Conservation (phyloP, 2,888 invertebrate species). For the Dryobotodes eremita region DNA sequence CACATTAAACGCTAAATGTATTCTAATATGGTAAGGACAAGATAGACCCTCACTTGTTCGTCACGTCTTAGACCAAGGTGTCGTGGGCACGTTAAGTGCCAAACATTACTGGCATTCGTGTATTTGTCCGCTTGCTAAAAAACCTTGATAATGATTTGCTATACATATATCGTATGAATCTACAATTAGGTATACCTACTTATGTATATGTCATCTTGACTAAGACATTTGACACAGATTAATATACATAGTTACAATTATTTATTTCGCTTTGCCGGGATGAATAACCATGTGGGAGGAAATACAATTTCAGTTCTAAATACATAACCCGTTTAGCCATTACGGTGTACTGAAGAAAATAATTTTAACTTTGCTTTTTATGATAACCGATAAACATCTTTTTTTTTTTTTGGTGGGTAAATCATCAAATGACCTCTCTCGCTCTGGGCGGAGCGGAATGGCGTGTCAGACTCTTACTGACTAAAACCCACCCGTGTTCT, state of each 20-base stretch:
- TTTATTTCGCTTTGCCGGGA: background rate
- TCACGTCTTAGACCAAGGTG: slow-evolving; percentile 51
- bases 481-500: too few relatives aligned
- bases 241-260: slow-evolving; percentile 1
- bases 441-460: too few relatives aligned
- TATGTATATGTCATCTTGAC: background rate
- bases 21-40: slow-evolving; percentile 41
- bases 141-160: slow-evolving; percentile 43
- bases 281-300: background rate
- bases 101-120: slow-evolving; percentile 40
- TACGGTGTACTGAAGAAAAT: background rate
- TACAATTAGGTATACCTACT: background rate
- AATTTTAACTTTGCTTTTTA: background rate
- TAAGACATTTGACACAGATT: slow-evolving; percentile 10
- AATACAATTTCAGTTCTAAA: background rate
- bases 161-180: slow-evolving; percentile 7
- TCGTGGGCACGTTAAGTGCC: slow-evolving; percentile 44
- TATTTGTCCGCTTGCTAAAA: slow-evolving; percentile 27
- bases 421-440: too few relatives aligned
- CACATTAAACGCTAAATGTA: slow-evolving; percentile 41
- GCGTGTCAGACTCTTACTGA: too few relatives aligned
- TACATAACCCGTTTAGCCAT: too few relatives aligned
- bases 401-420: too few relatives aligned
- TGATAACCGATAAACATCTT: too few relatives aligned
- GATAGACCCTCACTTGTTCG: slow-evolving; percentile 29